Evolutionary conservation across 2,113 vertebrate genomes (phyloP).

Genomic region (Chloroceryle aenea): DNA sequence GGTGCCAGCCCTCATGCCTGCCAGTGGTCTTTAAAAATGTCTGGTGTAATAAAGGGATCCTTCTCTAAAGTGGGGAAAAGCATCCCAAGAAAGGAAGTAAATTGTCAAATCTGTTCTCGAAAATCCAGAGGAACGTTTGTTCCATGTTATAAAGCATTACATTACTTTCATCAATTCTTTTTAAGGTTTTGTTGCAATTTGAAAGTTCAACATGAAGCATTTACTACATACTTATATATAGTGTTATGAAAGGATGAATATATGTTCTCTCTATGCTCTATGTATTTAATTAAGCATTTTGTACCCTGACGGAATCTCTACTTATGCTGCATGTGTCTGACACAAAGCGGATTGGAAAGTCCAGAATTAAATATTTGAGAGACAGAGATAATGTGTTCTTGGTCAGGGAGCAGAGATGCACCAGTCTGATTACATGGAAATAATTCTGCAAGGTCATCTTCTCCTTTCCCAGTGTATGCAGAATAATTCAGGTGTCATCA

Average conservation of each 20-base stretch:
- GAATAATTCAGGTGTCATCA: neutral
- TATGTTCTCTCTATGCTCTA: neutral
- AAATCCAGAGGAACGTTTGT: neutral
- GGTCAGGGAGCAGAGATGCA: neutral
- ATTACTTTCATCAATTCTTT: neutral
- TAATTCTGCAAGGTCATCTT: neutral
- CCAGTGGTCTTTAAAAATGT: neutral
- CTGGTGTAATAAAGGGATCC: neutral
- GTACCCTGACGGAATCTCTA: neutral
- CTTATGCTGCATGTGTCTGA: neutral
- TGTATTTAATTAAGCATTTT: slow-evolving; percentile 11
- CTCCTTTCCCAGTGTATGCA: neutral
- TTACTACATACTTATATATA: neutral
- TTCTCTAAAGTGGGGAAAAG: neutral
- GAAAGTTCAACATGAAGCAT: neutral
- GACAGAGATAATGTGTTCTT: neutral
- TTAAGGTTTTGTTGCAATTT: neutral
- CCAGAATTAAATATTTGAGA: neutral
- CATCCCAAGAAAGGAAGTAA: neutral
- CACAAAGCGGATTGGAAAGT: neutral
- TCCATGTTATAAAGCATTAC: neutral
- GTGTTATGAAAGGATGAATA: slow-evolving; percentile 26
- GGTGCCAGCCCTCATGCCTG: neutral
- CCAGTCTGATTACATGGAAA: neutral
- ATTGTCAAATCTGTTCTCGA: neutral